phyloP scores from a whole-genome alignment of 2,113 vertebrate species.

The Maccullochella peelii region DNA sequence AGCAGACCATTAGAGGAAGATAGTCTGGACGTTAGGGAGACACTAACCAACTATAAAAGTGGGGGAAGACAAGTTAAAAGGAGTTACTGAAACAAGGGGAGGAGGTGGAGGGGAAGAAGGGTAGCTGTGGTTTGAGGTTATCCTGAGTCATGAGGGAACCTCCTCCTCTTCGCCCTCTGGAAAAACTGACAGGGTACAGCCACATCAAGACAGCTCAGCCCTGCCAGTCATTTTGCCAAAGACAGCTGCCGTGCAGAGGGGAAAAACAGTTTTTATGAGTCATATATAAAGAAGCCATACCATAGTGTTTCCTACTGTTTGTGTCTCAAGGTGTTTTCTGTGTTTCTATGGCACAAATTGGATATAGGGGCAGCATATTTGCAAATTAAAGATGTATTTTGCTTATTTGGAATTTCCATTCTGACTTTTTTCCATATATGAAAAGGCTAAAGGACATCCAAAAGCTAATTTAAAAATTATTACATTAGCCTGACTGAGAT shows the following conservation, averaged over 20 bases:
- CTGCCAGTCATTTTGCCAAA: conserved; percentile 35
- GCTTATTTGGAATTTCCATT: background rate
- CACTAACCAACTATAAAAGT: background rate
- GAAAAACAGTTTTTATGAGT: conserved; percentile 51
- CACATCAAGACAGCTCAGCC: conserved; percentile 42
- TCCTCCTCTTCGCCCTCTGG: conserved; percentile 49
- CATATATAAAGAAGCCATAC: conserved; percentile 23
- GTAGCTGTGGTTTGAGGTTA: conserved; percentile 62
- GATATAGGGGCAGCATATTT: background rate
- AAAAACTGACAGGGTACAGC: conserved; percentile 59
- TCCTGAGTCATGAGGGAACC: conserved; percentile 62
- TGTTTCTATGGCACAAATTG: background rate
- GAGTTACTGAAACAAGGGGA: background rate
- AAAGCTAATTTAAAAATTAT: conserved; percentile 21
- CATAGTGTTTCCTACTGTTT: background rate
- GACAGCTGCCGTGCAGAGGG: conserved; percentile 23
- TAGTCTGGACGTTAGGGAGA: background rate
- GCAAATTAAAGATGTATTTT: background rate
- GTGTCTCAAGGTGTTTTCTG: conserved; percentile 14
- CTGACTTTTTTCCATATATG: background rate
- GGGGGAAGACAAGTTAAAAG: background rate
- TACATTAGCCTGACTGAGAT: conserved; percentile 27
- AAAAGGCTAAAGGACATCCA: background rate
- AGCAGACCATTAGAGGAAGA: background rate
- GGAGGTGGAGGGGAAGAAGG: conserved; percentile 11